Evolutionary conservation across 2,113 vertebrate genomes (phyloP).

Genomic region (Pyxicephalus adspersus): DNA sequence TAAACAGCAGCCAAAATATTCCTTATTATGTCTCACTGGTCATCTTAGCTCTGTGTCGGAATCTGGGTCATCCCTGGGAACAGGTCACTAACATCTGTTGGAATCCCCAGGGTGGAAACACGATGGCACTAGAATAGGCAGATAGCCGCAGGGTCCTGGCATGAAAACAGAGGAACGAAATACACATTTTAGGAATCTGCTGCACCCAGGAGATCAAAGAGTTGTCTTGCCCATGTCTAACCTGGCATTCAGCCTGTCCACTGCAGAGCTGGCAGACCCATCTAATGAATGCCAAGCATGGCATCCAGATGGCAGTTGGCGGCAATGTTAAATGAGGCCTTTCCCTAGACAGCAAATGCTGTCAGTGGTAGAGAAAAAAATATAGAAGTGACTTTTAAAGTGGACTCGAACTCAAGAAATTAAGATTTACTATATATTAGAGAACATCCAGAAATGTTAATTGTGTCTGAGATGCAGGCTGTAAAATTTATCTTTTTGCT

Average conservation of each 20-base stretch:
- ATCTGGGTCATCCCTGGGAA: background rate
- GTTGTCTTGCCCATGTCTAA: slow-evolving; percentile 20
- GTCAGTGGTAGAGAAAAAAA: too few relatives aligned
- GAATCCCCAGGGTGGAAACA: background rate
- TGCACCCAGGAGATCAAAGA: slow-evolving; percentile 30
- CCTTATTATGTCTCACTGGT: too few relatives aligned
- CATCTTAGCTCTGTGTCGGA: too few relatives aligned
- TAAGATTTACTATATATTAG: too few relatives aligned
- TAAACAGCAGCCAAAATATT: too few relatives aligned
- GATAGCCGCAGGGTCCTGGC: background rate
- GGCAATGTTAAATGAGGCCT: background rate
- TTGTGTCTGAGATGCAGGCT: too few relatives aligned
- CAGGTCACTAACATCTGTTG: background rate
- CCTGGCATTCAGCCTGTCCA: slow-evolving; percentile 31
- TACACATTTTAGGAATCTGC: slow-evolving; percentile 39
- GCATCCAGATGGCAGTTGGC: slow-evolving; percentile 19
- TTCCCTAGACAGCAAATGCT: slow-evolving; percentile 8
- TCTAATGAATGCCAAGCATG: slow-evolving; percentile 32
- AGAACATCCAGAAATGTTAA: too few relatives aligned
- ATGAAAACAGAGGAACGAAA: slow-evolving; percentile 4
- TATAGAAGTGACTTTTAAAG: too few relatives aligned
- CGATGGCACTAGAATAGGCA: background rate
- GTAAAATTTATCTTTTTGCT: too few relatives aligned
- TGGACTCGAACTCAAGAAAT: too few relatives aligned
- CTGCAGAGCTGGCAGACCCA: slow-evolving; percentile 16